Evolutionary conservation across 2,888 invertebrate genomes (phyloP), one percentile per base, ranked within the genome.

Genomic region (Hedychridium roseum): DNA sequence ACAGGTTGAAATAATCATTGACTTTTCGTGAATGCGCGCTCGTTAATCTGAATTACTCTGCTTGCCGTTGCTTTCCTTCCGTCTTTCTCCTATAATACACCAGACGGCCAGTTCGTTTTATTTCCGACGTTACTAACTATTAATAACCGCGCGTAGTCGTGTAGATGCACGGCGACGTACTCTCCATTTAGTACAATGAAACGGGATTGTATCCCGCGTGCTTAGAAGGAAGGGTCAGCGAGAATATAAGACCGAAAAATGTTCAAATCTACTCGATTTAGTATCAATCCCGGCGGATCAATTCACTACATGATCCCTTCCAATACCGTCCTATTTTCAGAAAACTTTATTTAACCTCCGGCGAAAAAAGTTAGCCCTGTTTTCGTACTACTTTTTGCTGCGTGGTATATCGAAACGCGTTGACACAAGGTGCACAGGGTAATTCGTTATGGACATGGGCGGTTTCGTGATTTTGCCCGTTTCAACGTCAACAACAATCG

Each of bases 101-200:
- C 21, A 27, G 17, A 3, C 15, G 11, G 14, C 12, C 3, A 5
- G 36, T 11, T 23, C 36, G 31, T 40, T 40, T 50, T 50, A 50
- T 43, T 50, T 43, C 27, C 6, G 26, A 15, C 40, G 21, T 40
- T 38, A 23, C 21, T 18, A 21, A 23, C 43, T 50, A 40, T 50
- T 39, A 20, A 37, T 53, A 36, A 37, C n/a, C n/a, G 16, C 17
- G 11, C 23, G 6, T 4, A 26, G 3, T 11, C 16, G 14, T 15
- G 6, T 27, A 18, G 18, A 11, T 9, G 9, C 17, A 3, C 9
- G 20, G 7, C 3, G 11, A 17, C 3, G n/a, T 11, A 42, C 2
- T 32, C 14, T 23, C 14, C 16, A 14, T 12, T n/a, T 3, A 12
- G 12, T 12, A 7, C 27, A 26, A 3, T n/a, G n/a, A n/a, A n/a